Evolutionary conservation across 1,140 invertebrate species (phyloP).

Genomic region (Tetramorium parvispinum): DNA sequence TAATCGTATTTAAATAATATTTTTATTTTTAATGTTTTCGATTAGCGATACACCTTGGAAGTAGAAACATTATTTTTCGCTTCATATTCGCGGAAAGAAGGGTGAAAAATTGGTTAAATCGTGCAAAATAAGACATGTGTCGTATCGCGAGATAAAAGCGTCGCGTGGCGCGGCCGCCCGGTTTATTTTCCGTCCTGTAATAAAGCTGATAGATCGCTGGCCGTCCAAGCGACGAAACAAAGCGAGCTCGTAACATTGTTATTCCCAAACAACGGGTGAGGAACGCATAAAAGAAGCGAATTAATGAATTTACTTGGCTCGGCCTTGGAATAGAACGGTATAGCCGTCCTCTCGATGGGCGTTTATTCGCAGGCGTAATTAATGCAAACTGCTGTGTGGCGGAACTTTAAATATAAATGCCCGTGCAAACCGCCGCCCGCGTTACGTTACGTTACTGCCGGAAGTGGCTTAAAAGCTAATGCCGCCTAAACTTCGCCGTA

Average conservation of each 20-base stretch:
- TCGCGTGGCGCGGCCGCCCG: neutral
- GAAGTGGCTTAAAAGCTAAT: slow-evolving; percentile 79
- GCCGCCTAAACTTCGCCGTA: slow-evolving; percentile 63
- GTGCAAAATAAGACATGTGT: slow-evolving; percentile 25
- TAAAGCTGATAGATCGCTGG: slow-evolving; percentile 40
- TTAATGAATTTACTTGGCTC: slow-evolving; percentile 60
- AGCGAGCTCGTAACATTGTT: slow-evolving; percentile 41
- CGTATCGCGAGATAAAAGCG: slow-evolving; percentile 3
- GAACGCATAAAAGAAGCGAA: slow-evolving; percentile 46
- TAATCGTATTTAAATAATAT: neutral
- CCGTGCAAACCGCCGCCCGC: slow-evolving; percentile 61
- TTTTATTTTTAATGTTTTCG: neutral
- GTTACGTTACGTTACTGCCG: slow-evolving; percentile 71
- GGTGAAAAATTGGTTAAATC: slow-evolving; percentile 2
- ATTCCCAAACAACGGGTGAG: slow-evolving; percentile 36
- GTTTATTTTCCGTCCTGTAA: slow-evolving; percentile 8
- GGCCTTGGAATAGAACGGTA: slow-evolving; percentile 31
- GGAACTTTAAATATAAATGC: slow-evolving; percentile 78
- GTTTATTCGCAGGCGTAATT: slow-evolving; percentile 73
- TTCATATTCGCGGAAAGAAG: neutral
- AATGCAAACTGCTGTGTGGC: slow-evolving; percentile 73
- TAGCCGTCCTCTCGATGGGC: slow-evolving; percentile 42
- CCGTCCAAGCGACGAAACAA: slow-evolving; percentile 13
- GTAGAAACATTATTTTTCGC: neutral
- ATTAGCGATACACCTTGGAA: neutral